Percentiles rank a stretch among this genome's conserved stretches.
These are phyloP conservation scores for Anagyrus pseudococci DNA, from an alignment of 2,888 invertebrate species.

Conservation along the genomic window DNA sequence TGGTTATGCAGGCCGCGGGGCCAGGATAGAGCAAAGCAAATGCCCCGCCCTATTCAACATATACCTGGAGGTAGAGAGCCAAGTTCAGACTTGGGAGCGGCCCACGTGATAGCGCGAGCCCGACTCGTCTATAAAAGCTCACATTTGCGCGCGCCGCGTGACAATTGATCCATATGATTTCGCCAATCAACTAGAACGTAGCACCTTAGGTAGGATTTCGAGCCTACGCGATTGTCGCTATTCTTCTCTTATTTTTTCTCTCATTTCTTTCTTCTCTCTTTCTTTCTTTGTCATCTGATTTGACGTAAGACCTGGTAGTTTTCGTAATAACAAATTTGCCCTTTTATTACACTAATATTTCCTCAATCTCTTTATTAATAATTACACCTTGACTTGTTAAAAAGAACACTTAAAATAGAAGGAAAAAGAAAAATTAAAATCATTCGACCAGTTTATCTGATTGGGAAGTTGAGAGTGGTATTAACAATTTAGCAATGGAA, in stretches of 20 bases:
- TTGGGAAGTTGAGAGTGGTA: conserved; percentile 19
- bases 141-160: conserved; percentile 48
- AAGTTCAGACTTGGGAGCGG: too few species aligned
- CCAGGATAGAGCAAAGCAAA: not conserved
- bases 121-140: conserved; percentile 52
- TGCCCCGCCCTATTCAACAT: conserved; percentile 38
- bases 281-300: not conserved
- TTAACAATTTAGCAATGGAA: too few species aligned
- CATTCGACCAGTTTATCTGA: conserved; percentile 10
- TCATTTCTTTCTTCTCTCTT: not conserved
- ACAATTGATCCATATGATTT: conserved; percentile 52
- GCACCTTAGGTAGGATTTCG: conserved; percentile 10
- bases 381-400: too few species aligned
- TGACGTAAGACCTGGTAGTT: not conserved
- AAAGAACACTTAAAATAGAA: too few species aligned
- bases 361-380: too few species aligned
- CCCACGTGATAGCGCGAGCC: conserved; percentile 47
- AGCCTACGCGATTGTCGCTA: not conserved
- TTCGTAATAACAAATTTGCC: not conserved
- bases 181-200: conserved; percentile 16
- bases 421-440: conserved; percentile 6
- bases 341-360: too few species aligned
- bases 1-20: not conserved
- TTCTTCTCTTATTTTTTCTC: not conserved
- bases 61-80: too few species aligned